Evolutionary conservation across 2,888 invertebrate species (phyloP), one percentile per base, ranked within the genome.

Genomic region (Ashinkailepas kermadecensis): DNA sequence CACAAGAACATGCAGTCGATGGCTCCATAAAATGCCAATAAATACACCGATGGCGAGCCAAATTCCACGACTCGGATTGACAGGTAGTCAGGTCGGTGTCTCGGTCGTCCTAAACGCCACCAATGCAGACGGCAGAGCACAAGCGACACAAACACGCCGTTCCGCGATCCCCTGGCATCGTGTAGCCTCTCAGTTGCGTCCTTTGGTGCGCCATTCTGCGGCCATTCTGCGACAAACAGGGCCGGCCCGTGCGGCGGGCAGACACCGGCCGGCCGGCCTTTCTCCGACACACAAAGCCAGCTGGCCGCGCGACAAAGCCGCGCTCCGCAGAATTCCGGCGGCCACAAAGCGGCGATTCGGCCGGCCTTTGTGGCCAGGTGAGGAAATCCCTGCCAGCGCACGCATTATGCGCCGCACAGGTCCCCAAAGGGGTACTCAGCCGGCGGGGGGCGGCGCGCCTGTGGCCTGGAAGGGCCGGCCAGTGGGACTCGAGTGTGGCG

Each of bases 261-360:
- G 13, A 23, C 54, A 1, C 39, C 6, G 65, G 18, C 23, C 54
- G 54, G 0, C 13, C 39, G 39, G 39, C 54, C 74, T 54, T 74
- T 74, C 74, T 74, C 13, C 18, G 8, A 21, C 54, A 18, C 74
- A 74, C 74, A 74, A 74, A 74, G 74, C 74, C 54, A 18, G 8
- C 54, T 13, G 54, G 54, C 54, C 39, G 10, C 13, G 18, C 54
- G 54, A 74, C 74, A 74, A 74, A 54, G 74, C 18, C 10, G 54
- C 74, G 23, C 67, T 3, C 74, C 74, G 25, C 74, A 74, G 74
- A 74, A 74, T 74, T 74, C 74, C 74, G 74, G 3, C 74, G 54
- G 74, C 74, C 74, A 54, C 74, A 74, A 74, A 54, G 74, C 39
- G 74, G 39, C 74, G 74, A 74, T 74, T 54, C 54, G 54, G 74